These are phyloP conservation scores for Seira musarum DNA, from an alignment of 2,888 invertebrate genomes.

Conservation along the genomic window DNA sequence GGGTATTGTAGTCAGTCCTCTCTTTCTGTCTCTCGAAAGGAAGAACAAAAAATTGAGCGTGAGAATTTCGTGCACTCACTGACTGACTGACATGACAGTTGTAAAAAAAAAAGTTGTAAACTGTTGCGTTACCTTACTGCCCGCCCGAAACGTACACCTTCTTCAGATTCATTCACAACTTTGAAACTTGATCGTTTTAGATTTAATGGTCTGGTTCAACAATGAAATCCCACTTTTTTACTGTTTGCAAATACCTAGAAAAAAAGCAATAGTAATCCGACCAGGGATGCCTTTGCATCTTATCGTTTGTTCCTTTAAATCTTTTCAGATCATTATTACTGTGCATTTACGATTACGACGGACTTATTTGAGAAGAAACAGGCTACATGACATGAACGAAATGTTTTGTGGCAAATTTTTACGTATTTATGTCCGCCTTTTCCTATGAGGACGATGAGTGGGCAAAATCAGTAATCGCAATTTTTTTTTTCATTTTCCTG, in stretches of 20 bases:
- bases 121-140: not conserved
- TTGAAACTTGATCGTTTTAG: constrained; percentile 22
- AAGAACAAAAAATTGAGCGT: constrained; percentile 25
- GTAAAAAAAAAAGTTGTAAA: no score
- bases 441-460: no score
- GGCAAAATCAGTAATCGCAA: no score
- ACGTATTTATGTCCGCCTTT: no score
- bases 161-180: constrained; percentile 8
- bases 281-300: no score
- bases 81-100: no score
- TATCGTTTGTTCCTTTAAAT: not conserved
- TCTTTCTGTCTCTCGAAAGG: no score
- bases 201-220: no score
- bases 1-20: no score
- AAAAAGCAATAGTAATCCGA: not conserved
- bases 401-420: no score
- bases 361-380: no score
- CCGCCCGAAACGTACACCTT: not conserved
- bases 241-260: constrained; percentile 13
- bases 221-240: constrained; percentile 17
- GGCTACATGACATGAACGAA: no score
- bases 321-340: constrained; percentile 6
- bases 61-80: constrained; percentile 38
- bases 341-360: not conserved
- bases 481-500: constrained; percentile 30